Evolutionary conservation across 2,888 invertebrate genomes (phyloP).

Genomic region (Andrena flavipes): DNA sequence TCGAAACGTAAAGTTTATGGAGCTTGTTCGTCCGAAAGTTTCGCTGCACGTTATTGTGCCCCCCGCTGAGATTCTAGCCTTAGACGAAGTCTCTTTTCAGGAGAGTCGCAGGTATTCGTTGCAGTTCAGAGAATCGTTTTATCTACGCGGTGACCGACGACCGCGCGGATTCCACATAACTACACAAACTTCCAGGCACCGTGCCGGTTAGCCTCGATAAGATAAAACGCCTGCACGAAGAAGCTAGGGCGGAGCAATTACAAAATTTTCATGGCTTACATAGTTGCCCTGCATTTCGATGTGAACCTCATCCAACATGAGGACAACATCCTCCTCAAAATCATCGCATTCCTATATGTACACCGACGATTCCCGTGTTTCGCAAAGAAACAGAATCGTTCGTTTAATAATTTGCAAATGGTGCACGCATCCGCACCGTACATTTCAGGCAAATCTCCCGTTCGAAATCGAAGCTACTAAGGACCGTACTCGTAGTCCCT

Average conservation of each 20-base stretch:
- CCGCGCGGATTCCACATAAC: conserved; percentile 5
- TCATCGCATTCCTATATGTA: conserved; percentile 81
- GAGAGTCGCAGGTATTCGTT: neutral
- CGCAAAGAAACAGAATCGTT: conserved; percentile 41
- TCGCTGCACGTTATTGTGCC: too few species aligned
- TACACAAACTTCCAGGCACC: conserved; percentile 13
- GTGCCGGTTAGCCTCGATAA: conserved; percentile 50
- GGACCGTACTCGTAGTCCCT: neutral
- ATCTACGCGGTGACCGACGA: conserved; percentile 2
- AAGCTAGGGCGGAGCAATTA: conserved; percentile 45
- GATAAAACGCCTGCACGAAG: conserved; percentile 66
- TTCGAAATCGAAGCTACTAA: neutral
- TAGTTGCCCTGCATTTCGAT: conserved; percentile 82
- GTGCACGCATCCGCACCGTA: conserved; percentile 4
- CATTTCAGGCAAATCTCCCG: neutral
- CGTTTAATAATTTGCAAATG: neutral
- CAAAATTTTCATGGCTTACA: conserved; percentile 77
- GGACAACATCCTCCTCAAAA: conserved; percentile 81
- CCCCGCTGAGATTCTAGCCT: neutral
- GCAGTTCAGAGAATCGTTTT: neutral
- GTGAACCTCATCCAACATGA: conserved; percentile 82
- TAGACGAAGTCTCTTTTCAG: too few species aligned
- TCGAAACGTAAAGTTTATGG: neutral
- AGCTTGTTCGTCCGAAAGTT: neutral
- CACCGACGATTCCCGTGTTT: conserved; percentile 60